Evolutionary conservation across 64 coral and sea anemone species (phyloP), one percentile per base, ranked within the genome.

Genomic region (Hydrozoanthus tunicans): DNA sequence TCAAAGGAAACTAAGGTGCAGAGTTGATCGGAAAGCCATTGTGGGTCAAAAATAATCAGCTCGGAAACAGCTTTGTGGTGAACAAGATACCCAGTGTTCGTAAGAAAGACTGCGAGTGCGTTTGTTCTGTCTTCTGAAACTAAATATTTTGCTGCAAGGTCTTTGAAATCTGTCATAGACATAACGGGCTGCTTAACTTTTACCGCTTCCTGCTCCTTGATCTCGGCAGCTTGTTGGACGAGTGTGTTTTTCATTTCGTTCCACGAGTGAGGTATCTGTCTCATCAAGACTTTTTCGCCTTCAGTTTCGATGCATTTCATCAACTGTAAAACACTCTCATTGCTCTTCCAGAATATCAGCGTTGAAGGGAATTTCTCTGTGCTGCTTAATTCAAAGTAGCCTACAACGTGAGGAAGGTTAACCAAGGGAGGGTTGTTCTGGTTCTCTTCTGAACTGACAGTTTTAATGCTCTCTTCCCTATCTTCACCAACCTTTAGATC

Each of bases 1-100:
- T 79, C 58, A 56, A 43, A 43, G 32, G 32, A 43, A 43, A 43
- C 32, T 43, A 43, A 43, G 0, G 32, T 79, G 52, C 77, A 79
- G 77, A 79, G 77, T 55, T 79, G 77, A 79, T 79, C 58, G 7
- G 77, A 79, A 56, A 79, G 58, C 77, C 77, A 79, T 52, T 79
- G 15, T 12, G 77, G 77, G 77, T 79, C 77, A 55, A 79, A 59
- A 53, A 79, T 6, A 56, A 79, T 52, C 77, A 69, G 15, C 14
- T 56, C 77, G 11, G 52, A 53, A 56, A 59, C 52, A 79, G 52
- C 77, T 4, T 79, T 7, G 32, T 43, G 32, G 32, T 43, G 32
- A 43, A 43, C 32, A 43, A 43, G 32, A 43, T 43, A 43, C 32
- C 32, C 32, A 43, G 32, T 43, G 32, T 43, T 43, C 32, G 32